phyloP scores from a whole-genome alignment of 1,140 invertebrate genomes.

The Drosophila arizonae region DNA sequence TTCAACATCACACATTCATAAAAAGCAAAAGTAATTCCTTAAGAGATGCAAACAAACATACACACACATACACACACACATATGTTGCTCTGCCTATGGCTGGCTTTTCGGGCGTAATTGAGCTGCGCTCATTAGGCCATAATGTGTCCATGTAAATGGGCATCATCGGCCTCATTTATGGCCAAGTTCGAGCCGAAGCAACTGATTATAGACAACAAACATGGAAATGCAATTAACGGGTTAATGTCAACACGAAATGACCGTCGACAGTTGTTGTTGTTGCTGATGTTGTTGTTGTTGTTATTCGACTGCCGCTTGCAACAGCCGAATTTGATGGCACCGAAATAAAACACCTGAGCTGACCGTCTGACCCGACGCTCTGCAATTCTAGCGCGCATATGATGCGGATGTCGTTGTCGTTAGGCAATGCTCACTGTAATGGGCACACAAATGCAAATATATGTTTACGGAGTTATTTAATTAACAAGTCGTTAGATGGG shows the following conservation, averaged over 20 bases:
- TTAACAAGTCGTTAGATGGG: conserved; percentile 62
- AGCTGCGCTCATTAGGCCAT: conserved; percentile 59
- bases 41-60: too few relatives aligned
- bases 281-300: conserved; percentile 5
- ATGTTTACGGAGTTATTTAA: conserved; percentile 61
- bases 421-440: not conserved
- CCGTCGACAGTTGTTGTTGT: conserved; percentile 40
- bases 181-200: conserved; percentile 27
- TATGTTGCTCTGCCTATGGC: too few relatives aligned
- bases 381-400: not conserved
- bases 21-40: too few relatives aligned
- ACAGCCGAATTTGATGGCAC: conserved; percentile 9
- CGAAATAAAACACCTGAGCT: conserved; percentile 42
- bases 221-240: conserved; percentile 80
- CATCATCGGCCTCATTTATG: conserved; percentile 19
- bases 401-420: too few relatives aligned
- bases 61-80: too few relatives aligned
- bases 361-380: conserved; percentile 15
- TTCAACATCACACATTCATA: too few relatives aligned
- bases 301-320: too few relatives aligned
- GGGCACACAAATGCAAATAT: conserved; percentile 15
- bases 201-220: conserved; percentile 61
- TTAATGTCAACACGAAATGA: conserved; percentile 74
- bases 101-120: conserved; percentile 3
- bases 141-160: conserved; percentile 23